Evolutionary conservation across 2,888 invertebrate genomes (phyloP).

Genomic region (Uloborus plumipes): DNA sequence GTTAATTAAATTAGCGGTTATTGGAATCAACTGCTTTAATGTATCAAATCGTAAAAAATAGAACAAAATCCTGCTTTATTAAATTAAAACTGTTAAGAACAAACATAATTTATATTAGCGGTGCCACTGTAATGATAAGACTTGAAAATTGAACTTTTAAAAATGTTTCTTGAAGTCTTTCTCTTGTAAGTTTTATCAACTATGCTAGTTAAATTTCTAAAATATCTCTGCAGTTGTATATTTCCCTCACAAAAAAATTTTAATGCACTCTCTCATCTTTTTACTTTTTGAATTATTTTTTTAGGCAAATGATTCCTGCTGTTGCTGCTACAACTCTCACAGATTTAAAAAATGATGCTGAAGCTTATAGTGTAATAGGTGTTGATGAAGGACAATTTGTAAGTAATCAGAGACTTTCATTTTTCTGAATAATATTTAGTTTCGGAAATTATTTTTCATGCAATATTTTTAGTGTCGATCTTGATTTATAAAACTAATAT

Average conservation of each 20-base stretch:
- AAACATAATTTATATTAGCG: no score
- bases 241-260: not conserved
- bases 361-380: conserved; percentile 74
- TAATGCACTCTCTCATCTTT: not conserved
- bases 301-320: conserved; percentile 72
- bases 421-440: no score
- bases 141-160: not conserved
- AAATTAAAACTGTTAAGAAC: no score
- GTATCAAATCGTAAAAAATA: no score
- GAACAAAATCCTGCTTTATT: no score
- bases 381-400: conserved; percentile 78
- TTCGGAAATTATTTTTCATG: no score
- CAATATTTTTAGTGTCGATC: no score
- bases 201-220: not conserved
- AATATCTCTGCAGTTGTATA: not conserved
- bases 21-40: no score
- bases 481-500: no score
- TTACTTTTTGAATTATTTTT: not conserved
- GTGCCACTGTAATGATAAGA: no score
- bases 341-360: conserved; percentile 69
- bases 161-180: not conserved
- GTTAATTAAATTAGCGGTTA: no score
- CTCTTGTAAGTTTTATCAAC: not conserved
- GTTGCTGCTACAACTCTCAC: conserved; percentile 71
- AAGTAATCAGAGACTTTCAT: conserved; percentile 68